A percentile compares a stretch with the other conserved stretches of the same genome.
phyloP scores from a whole-genome alignment of 2,113 vertebrate species.

The Corapipo altera region DNA sequence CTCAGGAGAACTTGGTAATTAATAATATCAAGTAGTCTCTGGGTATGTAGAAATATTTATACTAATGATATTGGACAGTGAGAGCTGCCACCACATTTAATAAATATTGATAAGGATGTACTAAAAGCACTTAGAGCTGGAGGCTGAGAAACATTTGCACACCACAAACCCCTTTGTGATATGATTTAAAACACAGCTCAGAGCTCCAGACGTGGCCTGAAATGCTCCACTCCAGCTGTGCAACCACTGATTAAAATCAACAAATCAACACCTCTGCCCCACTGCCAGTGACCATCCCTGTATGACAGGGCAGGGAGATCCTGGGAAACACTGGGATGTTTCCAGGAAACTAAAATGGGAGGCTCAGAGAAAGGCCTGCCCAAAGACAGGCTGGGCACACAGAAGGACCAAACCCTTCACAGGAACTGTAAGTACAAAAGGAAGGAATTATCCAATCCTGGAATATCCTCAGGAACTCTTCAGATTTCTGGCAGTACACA shows the following conservation, averaged over 20 bases:
- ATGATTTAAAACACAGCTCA: neutral
- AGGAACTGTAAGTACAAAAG: neutral
- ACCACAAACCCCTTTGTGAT: neutral
- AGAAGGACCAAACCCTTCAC: neutral
- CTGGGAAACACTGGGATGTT: neutral
- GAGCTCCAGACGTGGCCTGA: neutral
- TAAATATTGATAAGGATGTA: neutral
- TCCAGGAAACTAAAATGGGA: neutral
- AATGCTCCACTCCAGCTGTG: neutral
- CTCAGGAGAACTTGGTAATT: neutral
- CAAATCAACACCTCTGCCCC: neutral
- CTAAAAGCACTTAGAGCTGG: neutral
- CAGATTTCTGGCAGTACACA: neutral
- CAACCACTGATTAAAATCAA: conserved; percentile 24
- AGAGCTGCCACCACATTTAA: neutral
- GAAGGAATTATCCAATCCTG: neutral
- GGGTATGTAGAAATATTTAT: neutral
- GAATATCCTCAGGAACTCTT: neutral
- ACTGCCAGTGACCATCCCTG: neutral
- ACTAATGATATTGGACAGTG: neutral
- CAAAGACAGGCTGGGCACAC: neutral
- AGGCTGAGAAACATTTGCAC: neutral
- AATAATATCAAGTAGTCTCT: neutral
- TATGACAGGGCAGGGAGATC: neutral
- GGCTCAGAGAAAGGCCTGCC: neutral